Evolutionary conservation across 1,140 invertebrate genomes (phyloP).

Genomic region (Himalopsyche phryganea): DNA sequence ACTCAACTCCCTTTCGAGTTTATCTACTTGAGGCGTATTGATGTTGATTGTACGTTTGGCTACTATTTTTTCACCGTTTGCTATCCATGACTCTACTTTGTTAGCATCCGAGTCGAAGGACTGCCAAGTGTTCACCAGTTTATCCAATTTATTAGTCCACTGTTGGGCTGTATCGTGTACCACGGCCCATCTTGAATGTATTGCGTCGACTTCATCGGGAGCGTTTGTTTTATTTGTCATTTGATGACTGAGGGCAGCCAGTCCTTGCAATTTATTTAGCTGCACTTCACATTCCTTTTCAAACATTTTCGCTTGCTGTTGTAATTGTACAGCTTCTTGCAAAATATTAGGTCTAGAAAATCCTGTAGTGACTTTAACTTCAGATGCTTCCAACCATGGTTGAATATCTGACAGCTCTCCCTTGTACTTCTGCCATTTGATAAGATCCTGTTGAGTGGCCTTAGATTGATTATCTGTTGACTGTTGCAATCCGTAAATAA

Average conservation of each 20-base stretch:
- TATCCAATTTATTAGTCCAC: slow-evolving; percentile 71
- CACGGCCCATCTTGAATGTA: slow-evolving; percentile 73
- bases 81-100: slow-evolving; percentile 71
- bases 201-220: slow-evolving; percentile 76
- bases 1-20: slow-evolving; percentile 68
- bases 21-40: slow-evolving; percentile 64
- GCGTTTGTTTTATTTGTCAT: slow-evolving; percentile 69
- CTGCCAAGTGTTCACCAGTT: slow-evolving; percentile 75
- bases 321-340: slow-evolving; percentile 73
- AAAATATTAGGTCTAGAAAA: slow-evolving; percentile 72
- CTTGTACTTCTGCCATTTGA: slow-evolving; percentile 84
- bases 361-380: slow-evolving; percentile 69
- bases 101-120: slow-evolving; percentile 70
- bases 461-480: slow-evolving; percentile 69
- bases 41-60: slow-evolving; percentile 55
- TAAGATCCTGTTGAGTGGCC: slow-evolving; percentile 70
- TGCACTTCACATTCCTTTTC: slow-evolving; percentile 74
- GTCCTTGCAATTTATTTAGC: slow-evolving; percentile 66
- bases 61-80: slow-evolving; percentile 60
- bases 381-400: slow-evolving; percentile 85
- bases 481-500: slow-evolving; percentile 64
- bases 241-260: slow-evolving; percentile 69
- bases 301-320: slow-evolving; percentile 65
- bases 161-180: slow-evolving; percentile 72
- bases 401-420: slow-evolving; percentile 72